phyloP scores from a whole-genome alignment of 2,113 vertebrate genomes.

The Dolichallabes microphthalmus region DNA sequence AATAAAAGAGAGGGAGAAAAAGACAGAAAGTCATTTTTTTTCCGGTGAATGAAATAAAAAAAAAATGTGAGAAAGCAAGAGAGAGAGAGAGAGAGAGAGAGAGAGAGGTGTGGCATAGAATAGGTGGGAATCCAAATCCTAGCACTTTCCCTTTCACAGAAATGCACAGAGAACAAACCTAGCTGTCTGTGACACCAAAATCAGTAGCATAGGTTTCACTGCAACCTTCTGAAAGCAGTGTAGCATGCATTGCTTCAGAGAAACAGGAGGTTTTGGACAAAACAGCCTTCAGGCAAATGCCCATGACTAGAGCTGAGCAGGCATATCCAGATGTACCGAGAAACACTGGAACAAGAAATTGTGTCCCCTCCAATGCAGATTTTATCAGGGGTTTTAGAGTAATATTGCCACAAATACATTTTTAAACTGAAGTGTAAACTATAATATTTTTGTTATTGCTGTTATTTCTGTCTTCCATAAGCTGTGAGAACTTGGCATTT shows the following conservation, averaged over 20 bases:
- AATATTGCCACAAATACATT: constrained; percentile 1
- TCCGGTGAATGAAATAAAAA: background rate
- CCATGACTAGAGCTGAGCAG: background rate
- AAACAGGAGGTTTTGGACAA: background rate
- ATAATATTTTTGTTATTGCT: background rate
- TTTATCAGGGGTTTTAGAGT: background rate
- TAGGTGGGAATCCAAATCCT: background rate
- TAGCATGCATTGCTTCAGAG: background rate
- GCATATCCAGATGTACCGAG: background rate
- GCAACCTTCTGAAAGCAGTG: background rate
- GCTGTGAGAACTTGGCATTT: background rate
- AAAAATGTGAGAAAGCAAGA: constrained; percentile 10
- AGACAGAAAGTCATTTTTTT: constrained; percentile 17
- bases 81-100: background rate
- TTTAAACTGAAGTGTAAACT: background rate
- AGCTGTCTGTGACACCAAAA: background rate
- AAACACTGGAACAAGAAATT: background rate
- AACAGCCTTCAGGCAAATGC: background rate
- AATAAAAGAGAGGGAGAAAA: constrained; percentile 19
- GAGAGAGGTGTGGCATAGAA: background rate
- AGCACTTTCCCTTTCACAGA: background rate
- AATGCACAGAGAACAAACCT: background rate
- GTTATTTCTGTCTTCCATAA: background rate
- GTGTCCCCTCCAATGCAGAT: background rate
- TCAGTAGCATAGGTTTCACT: background rate